These are phyloP conservation scores for Callosobruchus maculatus DNA, from an alignment of 2,888 invertebrate species.

Conservation along the genomic window DNA sequence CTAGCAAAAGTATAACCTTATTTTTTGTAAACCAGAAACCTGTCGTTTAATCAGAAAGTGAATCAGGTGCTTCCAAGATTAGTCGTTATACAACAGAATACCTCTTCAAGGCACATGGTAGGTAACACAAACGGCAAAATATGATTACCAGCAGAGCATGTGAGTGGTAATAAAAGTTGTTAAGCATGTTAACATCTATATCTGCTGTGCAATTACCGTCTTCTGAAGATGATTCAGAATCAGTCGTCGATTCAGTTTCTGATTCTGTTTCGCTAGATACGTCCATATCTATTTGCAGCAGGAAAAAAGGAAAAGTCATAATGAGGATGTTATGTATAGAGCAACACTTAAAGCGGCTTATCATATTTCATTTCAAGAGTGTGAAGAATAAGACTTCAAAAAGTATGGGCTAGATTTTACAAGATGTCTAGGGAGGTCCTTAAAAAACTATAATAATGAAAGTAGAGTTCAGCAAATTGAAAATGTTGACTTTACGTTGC, in stretches of 20 bases:
- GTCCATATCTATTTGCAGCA: slow-evolving; percentile 44
- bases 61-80: too few relatives aligned
- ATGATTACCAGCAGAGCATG: neutral
- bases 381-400: neutral
- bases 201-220: slow-evolving; percentile 45
- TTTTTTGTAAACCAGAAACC: too few relatives aligned
- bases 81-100: too few relatives aligned
- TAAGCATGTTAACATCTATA: neutral
- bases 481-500: too few relatives aligned
- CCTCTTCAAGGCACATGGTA: neutral
- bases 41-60: too few relatives aligned
- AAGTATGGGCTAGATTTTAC: neutral
- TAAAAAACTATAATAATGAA: too few relatives aligned
- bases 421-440: too few relatives aligned
- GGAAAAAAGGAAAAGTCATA: slow-evolving; percentile 11
- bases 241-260: slow-evolving; percentile 44
- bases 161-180: slow-evolving; percentile 2
- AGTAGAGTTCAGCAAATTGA: too few relatives aligned
- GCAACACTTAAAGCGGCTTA: neutral
- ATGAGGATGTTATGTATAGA: neutral
- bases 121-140: neutral
- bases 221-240: slow-evolving; percentile 35
- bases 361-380: neutral
- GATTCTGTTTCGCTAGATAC: slow-evolving; percentile 53
- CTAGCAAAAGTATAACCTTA: too few relatives aligned